Evolutionary conservation across 2,888 invertebrate species (phyloP).

Genomic region (Monopis laevigella): DNA sequence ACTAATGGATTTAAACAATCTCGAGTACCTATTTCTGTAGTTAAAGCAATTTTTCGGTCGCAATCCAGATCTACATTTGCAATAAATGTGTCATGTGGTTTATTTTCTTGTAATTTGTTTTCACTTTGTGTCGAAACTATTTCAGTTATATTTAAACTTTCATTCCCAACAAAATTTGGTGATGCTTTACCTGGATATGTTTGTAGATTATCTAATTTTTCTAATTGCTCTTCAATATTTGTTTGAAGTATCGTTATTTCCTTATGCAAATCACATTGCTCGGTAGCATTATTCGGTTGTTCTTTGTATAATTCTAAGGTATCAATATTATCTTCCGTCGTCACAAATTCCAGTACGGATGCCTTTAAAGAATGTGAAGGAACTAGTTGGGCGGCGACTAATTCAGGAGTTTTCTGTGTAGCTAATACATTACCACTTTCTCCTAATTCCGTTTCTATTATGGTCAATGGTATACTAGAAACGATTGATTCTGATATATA

Average conservation of each 20-base stretch:
- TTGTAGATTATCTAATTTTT: slow-evolving; percentile 62
- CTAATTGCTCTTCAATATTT: slow-evolving; percentile 58
- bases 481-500: slow-evolving; percentile 55
- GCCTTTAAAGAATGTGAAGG: slow-evolving; percentile 48
- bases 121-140: slow-evolving; percentile 57
- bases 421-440: slow-evolving; percentile 72
- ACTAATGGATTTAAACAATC: slow-evolving; percentile 35
- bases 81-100: slow-evolving; percentile 42
- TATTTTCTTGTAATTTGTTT: slow-evolving; percentile 41
- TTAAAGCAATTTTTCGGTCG: slow-evolving; percentile 59
- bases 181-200: slow-evolving; percentile 60
- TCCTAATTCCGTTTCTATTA: slow-evolving; percentile 69
- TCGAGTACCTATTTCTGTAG: slow-evolving; percentile 50
- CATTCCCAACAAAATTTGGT: slow-evolving; percentile 61
- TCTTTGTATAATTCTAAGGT: slow-evolving; percentile 27
- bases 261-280: slow-evolving; percentile 41
- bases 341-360: slow-evolving; percentile 48
- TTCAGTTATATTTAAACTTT: slow-evolving; percentile 71
- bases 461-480: slow-evolving; percentile 68
- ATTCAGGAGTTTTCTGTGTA: slow-evolving; percentile 30
- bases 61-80: slow-evolving; percentile 61
- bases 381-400: slow-evolving; percentile 28
- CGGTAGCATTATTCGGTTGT: slow-evolving; percentile 32
- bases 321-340: slow-evolving; percentile 45
- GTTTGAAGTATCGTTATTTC: slow-evolving; percentile 48